phyloP scores from a whole-genome alignment of 2,888 invertebrate genomes.

The Phaonia tiefii region DNA sequence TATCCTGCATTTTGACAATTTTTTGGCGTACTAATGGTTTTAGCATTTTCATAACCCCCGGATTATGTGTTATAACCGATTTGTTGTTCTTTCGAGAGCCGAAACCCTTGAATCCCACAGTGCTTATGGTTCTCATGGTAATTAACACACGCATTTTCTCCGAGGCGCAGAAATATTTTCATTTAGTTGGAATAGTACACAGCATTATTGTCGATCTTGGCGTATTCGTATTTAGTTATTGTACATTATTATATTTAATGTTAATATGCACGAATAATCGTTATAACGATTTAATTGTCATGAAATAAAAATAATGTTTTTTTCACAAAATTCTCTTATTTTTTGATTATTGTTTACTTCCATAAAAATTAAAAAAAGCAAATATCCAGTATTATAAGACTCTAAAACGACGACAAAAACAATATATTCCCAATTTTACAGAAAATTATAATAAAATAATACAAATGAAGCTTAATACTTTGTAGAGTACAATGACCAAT shows the following conservation, averaged over 20 bases:
- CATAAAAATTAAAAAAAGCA: no score
- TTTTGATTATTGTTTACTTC: no score
- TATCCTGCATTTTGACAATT: conserved; percentile 56
- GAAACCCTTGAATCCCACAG: conserved; percentile 61
- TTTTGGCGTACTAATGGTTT: conserved; percentile 48
- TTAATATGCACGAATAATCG: conserved; percentile 46
- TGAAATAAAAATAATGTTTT: conserved; percentile 52
- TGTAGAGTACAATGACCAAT: no score
- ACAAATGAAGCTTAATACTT: no score
- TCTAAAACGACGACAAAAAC: no score
- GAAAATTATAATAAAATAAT: no score
- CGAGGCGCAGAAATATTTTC: conserved; percentile 57
- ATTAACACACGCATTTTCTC: conserved; percentile 56
- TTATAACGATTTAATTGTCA: conserved; percentile 58
- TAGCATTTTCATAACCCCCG: conserved; percentile 63
- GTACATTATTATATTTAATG: conserved; percentile 56
- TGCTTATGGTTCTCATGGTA: conserved; percentile 58
- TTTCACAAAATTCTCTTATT: conserved; percentile 33
- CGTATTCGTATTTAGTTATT: conserved; percentile 66
- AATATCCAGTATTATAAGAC: no score
- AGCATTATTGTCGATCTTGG: conserved; percentile 65
- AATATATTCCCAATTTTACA: no score
- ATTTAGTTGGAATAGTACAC: conserved; percentile 63
- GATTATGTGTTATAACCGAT: conserved; percentile 61
- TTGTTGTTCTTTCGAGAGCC: conserved; percentile 64